Evolutionary conservation across 2,113 vertebrate species (phyloP).

Genomic region (Rhizomys pruinosus): DNA sequence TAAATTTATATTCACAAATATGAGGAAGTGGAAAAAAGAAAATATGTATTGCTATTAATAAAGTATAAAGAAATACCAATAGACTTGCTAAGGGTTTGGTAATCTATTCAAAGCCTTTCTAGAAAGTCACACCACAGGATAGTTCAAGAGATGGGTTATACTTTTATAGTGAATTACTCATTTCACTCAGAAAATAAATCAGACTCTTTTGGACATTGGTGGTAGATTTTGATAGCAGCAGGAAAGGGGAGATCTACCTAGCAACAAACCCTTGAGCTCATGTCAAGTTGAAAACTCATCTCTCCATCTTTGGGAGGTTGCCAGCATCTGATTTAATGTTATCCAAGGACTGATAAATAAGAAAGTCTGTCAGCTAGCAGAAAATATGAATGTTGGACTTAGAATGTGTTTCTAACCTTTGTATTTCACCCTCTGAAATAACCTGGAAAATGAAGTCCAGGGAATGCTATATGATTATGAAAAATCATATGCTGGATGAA

Average conservation of each 20-base stretch:
- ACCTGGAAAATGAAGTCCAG: constrained; percentile 9
- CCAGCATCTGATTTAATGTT: neutral
- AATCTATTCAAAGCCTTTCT: neutral
- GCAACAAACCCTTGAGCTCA: neutral
- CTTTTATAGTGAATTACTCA: neutral
- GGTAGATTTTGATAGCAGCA: neutral
- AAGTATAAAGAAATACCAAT: neutral
- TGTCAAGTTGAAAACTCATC: neutral
- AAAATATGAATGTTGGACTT: neutral
- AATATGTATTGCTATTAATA: neutral
- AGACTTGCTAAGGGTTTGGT: neutral
- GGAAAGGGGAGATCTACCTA: neutral
- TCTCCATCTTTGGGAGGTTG: neutral
- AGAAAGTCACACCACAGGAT: neutral
- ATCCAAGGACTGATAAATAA: neutral
- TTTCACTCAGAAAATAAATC: neutral
- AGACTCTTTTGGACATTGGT: neutral
- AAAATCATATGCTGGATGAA: constrained; percentile 62
- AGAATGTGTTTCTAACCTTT: neutral
- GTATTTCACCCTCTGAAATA: neutral
- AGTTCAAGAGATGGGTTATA: neutral
- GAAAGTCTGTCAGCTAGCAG: neutral
- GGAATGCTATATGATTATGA: neutral
- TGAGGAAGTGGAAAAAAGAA: neutral
- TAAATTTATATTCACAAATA: neutral